Evolutionary conservation across 2,113 vertebrate species (phyloP), one percentile per base, ranked within the genome.

Genomic region (Callospermophilus lateralis): DNA sequence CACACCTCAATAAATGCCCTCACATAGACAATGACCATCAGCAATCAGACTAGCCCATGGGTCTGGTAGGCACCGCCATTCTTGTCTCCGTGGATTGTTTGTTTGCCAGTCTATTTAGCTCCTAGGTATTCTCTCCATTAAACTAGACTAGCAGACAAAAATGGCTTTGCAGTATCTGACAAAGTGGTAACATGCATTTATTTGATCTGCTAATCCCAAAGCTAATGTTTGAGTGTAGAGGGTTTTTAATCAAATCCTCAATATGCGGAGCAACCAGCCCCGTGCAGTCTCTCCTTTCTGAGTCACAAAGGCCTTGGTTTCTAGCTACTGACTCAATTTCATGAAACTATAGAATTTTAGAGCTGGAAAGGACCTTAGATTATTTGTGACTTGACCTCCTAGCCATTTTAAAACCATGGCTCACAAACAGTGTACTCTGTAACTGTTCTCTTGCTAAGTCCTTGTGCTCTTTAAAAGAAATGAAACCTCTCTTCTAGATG

Each of bases 131-230:
- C 24, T 58, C 68, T 51, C 53, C 93, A 67, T 84, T 92, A 79
- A 92, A 97, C 73, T 77, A 77, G 8, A 53, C 65, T 53, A 55
- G 78, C 51, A 87, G 80, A 72, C 28, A 77, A 65, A 95, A 96
- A 83, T 0, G 24, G 58, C 51, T 89, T n/a, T 58, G 34, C 48
- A 53, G 51, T 19, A 39, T 83, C 87, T 92, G 42, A 92, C 70
- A 89, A 92, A 95, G 42, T 1, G 1, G 42, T n/a, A 93, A 53
- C 8, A 28, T n/a, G 78, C 76, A 91, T 76, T 94, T 96, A 78
- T 96, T 95, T 95, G 78, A 93, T 92, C 26, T 96, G 51, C 61
- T 92, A 93, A 95, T 96, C 93, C 88, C 88, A 97, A 92, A 94
- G 93, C 94, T 96, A 88, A 95, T 39, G 30, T 92, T 53, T 67